Base-by-base conservation (phyloP, 2,113 vertebrate species). In the Pygoscelis adeliae region DNA sequence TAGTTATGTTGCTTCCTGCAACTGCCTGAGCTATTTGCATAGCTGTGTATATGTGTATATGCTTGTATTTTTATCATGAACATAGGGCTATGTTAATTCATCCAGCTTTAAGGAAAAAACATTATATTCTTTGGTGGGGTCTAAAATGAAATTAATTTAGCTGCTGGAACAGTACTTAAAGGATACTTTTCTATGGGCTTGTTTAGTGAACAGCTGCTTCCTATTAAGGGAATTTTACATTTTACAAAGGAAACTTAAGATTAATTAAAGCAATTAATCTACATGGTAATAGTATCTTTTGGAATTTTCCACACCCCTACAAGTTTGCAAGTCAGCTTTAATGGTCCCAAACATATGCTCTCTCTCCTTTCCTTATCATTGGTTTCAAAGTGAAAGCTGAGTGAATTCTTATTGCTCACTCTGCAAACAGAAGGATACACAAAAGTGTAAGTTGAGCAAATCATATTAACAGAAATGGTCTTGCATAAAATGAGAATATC, bases 221-320 rank as follows among this genome's bases (percentile, higher is more conserved):
- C 78, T 93, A 49, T 46, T 20, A 83, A 86, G 62, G 76, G 49
- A 91, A 42, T 42, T 82, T 65, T 73, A 32, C 17, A 9, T 83
- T 90, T 91, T 90, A 69, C 40, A 83, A 82, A 72, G 49, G 88
- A 93, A 96, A 83, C 3, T 79, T 59, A 40, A 46, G n/a, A 88
- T 56, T 88, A 77, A 93, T 83, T 66, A 86, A 46, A 86, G 17
- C 6, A 93, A 83, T 84, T 84, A 71, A 32, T 67, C 46, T 65
- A 32, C 8, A 10, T 2, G 3, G 16, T 42, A 72, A 58, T 70
- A 90, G n/a, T 26, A 70, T 20, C 25, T 83, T 73, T 46, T 83
- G 85, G 87, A 94, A 92, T 83, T 91, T 93, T 94, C 82, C 85
- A 91, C 34, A 70, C n/a, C 10, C 15, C 58, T 91, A 56, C 32